Evolutionary conservation across 2,797 vertebrate species (phyloP).

Genomic region (Salarias fasciatus): DNA sequence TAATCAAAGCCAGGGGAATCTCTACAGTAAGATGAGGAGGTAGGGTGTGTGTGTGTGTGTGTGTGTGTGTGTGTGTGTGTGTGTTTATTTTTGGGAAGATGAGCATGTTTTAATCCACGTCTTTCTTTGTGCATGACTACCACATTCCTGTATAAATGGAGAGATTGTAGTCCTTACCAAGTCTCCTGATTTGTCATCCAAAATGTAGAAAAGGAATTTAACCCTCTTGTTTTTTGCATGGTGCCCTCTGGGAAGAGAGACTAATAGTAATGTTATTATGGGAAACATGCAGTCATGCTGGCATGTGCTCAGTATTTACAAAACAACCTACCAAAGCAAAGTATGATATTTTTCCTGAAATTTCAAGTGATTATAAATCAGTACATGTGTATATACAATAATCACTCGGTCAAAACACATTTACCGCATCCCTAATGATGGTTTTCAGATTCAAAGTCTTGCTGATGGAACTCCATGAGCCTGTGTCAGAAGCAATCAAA

Average conservation of each 20-base stretch:
- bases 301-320: slow-evolving; percentile 63
- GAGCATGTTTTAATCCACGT: slow-evolving; percentile 39
- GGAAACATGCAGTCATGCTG: slow-evolving; percentile 69
- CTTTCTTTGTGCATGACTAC: slow-evolving; percentile 44
- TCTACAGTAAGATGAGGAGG: slow-evolving; percentile 55
- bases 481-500: slow-evolving; percentile 76
- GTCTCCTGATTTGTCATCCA: slow-evolving; percentile 65
- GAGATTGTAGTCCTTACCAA: slow-evolving; percentile 47
- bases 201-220: slow-evolving; percentile 54
- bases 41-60: slow-evolving; percentile 42
- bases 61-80: slow-evolving; percentile 21
- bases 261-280: slow-evolving; percentile 56
- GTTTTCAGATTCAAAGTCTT: slow-evolving; percentile 70
- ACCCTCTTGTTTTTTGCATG: slow-evolving; percentile 38
- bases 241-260: slow-evolving; percentile 60
- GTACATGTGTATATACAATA: slow-evolving; percentile 69
- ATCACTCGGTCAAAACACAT: slow-evolving; percentile 73
- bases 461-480: slow-evolving; percentile 66
- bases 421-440: slow-evolving; percentile 73
- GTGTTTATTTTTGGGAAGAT: slow-evolving; percentile 56
- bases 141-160: slow-evolving; percentile 48
- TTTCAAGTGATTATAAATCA: slow-evolving; percentile 73
- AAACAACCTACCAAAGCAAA: slow-evolving; percentile 51
- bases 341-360: slow-evolving; percentile 52
- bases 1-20: slow-evolving; percentile 82